Percentiles rank a stretch among this genome's conserved stretches.
phyloP scores from a whole-genome alignment of 1,140 invertebrate species.

The Psix sp. region DNA sequence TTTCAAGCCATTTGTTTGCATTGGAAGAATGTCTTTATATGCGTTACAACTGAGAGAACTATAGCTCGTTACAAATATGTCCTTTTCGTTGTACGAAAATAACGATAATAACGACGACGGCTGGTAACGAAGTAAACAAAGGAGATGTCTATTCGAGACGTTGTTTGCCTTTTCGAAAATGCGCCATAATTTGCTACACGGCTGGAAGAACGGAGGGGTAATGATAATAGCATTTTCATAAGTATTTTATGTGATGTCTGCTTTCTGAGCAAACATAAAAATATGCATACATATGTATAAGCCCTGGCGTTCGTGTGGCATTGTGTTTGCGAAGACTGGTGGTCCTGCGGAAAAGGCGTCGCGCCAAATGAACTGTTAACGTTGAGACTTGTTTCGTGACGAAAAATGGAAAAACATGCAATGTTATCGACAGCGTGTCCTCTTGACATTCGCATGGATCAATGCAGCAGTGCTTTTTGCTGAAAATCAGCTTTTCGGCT shows the following conservation, averaged over 20 bases:
- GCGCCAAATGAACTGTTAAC: conserved; percentile 25
- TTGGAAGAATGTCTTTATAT: too few species aligned
- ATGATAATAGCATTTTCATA: conserved; percentile 41
- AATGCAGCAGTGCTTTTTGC: too few species aligned
- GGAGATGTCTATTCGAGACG: conserved; percentile 12
- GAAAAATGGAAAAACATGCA: background rate
- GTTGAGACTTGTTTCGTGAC: background rate
- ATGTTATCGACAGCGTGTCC: background rate
- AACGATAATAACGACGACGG: conserved; percentile 6
- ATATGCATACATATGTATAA: conserved; percentile 15
- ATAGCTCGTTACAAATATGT: too few species aligned
- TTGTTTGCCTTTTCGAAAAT: conserved; percentile 36
- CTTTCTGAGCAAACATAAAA: conserved; percentile 34
- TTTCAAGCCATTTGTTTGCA: too few species aligned
- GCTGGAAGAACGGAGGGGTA: too few species aligned
- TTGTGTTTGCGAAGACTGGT: conserved; percentile 24
- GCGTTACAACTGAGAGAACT: too few species aligned
- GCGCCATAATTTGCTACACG: conserved; percentile 19
- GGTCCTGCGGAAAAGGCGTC: conserved; percentile 4
- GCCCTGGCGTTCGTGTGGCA: conserved; percentile 8
- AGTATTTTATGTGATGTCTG: conserved; percentile 23
- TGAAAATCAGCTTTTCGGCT: background rate
- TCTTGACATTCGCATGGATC: background rate
- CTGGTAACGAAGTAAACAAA: conserved; percentile 12
- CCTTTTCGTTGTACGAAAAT: too few species aligned